Evolutionary conservation across 2,888 invertebrate genomes (phyloP).

Genomic region (Tachina grossa): DNA sequence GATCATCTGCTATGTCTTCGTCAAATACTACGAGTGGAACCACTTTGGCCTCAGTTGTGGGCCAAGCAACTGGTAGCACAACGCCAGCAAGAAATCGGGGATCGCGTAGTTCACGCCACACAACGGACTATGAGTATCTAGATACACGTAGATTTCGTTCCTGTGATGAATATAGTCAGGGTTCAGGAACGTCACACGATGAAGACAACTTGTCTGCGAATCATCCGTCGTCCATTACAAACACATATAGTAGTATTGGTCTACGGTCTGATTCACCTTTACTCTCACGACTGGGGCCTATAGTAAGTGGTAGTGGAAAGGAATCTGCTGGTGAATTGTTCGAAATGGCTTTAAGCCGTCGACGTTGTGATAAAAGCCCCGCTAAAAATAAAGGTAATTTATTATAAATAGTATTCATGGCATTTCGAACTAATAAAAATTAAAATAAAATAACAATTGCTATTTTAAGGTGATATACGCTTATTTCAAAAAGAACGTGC

Average conservation of each 20-base stretch:
- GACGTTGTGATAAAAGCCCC: constrained; percentile 83
- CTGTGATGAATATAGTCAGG: constrained; percentile 89
- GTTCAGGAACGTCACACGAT: constrained; percentile 87
- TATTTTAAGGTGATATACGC: constrained; percentile 85
- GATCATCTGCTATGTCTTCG: constrained; percentile 66
- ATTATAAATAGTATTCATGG: too few relatives aligned
- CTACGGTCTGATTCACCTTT: constrained; percentile 80
- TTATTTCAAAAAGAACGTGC: constrained; percentile 88
- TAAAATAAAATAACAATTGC: background rate
- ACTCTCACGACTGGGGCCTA: constrained; percentile 78
- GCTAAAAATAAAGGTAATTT: constrained; percentile 77
- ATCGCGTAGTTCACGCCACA: constrained; percentile 80
- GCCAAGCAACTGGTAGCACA: constrained; percentile 79
- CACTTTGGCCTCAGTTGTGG: constrained; percentile 76
- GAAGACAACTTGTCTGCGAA: constrained; percentile 82
- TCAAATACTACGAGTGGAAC: constrained; percentile 65
- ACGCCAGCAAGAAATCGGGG: constrained; percentile 83
- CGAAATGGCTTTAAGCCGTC: constrained; percentile 77
- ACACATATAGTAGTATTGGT: constrained; percentile 83
- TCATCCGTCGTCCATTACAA: constrained; percentile 73
- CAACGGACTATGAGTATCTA: constrained; percentile 79
- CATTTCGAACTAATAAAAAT: background rate
- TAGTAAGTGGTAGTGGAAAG: constrained; percentile 83
- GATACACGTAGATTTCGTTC: constrained; percentile 84
- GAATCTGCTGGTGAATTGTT: constrained; percentile 71